Base-by-base conservation (phyloP, 1,140 invertebrate species). In the Ylistrum balloti region DNA sequence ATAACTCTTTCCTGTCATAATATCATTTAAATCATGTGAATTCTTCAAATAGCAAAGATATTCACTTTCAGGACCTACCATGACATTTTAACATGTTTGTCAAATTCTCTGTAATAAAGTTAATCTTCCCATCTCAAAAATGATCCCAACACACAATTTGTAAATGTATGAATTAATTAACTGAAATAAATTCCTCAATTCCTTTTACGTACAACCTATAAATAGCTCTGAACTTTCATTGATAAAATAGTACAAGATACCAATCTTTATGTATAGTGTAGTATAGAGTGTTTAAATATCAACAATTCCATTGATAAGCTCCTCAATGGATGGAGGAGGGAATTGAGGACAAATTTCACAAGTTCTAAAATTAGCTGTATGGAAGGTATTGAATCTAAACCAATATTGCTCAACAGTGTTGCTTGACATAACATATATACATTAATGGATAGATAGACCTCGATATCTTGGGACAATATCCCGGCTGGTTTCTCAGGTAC, bases 41-140 rank as follows among this genome's bases (percentile, higher is more conserved):
- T 74, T 74, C 56, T 74, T 74, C 17, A 17, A 74, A 74, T 74
- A 74, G 22, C 56, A 74, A n/a, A 9, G 56, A 28, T 74, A 28
- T 74, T 74, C 56, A 74, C 56, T 74, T 74, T 28, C 56, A 74
- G n/a, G 56, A 74, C 56, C 56, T n/a, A 28, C 56, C 56, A 74
- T 74, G 56, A 74, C 28, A n/a, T 74, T 74, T 28, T 28, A 7
- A 74, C 56, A 28, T 74, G 28, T 13, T 45, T 7, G 5, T 7
- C 13, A 7, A 38, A 9, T 48, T 74, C 17, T n/a, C 17, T 28
- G 1, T 1, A 7, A 74, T 74, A 74, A 74, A 74, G 3, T 1
- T 74, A n/a, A 74, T 28, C 56, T 74, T 9, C 9, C 3, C 17
- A 28, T 74, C n/a, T 28, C 28, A 74, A 28, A 74, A n/a, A 74